These are phyloP conservation scores for Cephus sareptanus DNA, from an alignment of 2,888 invertebrate species.

Conservation along the genomic window DNA sequence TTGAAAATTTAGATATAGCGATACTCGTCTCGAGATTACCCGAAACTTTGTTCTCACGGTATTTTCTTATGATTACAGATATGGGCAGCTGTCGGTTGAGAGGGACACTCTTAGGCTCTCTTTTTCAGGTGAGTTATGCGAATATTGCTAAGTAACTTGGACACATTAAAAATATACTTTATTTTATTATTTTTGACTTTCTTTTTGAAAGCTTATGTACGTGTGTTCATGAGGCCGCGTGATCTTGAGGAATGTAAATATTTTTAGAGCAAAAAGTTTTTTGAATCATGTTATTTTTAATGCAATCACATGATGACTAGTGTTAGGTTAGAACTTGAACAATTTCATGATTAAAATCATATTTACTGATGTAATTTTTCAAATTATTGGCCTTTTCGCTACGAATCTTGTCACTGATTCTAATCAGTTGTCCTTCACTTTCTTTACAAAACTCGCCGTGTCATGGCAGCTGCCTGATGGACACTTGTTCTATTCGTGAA, in stretches of 20 bases:
- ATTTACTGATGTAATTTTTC: conserved; percentile 9
- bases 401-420: too few relatives aligned
- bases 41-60: too few relatives aligned
- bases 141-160: background rate
- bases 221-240: too few relatives aligned
- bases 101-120: conserved; percentile 14
- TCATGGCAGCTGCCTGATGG: too few relatives aligned
- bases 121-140: conserved; percentile 1
- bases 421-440: too few relatives aligned
- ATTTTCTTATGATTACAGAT: conserved; percentile 32
- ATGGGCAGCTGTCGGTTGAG: conserved; percentile 29
- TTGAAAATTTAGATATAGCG: too few relatives aligned
- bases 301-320: too few relatives aligned
- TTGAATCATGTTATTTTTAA: background rate
- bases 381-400: background rate
- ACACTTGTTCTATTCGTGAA: too few relatives aligned
- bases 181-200: background rate
- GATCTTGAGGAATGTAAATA: conserved; percentile 9
- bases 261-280: conserved; percentile 7
- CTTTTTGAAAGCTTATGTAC: background rate
- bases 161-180: background rate
- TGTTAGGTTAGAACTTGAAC: too few relatives aligned
- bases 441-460: too few relatives aligned
- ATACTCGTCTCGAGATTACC: too few relatives aligned
- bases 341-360: too few relatives aligned